Evolutionary conservation across 2,113 vertebrate genomes (phyloP), one percentile per base, ranked within the genome.

Genomic region (Nothoprocta perdicaria): DNA sequence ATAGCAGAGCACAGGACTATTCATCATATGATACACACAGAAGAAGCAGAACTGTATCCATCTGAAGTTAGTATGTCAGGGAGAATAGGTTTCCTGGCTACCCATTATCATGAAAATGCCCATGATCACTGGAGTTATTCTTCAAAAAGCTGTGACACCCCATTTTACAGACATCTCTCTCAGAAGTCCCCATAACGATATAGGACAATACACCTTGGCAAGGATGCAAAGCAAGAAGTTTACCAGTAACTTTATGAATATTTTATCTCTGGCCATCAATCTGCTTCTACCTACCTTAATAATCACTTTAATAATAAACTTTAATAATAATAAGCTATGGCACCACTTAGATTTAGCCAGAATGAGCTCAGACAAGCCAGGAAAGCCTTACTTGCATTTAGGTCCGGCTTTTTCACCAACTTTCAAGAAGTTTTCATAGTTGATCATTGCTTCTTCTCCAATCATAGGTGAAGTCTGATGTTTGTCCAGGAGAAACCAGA

Each of bases 401-500:
- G 97, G 93, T 92, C 99, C 99, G 57, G 99, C 98, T 96, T 98
- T 98, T 92, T 99, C 98, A 80, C 98, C 98, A 89, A 99, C 99
- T 95, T 99, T 98, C 96, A 99, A 96, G 96, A 98, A 99, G 78
- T 98, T 98, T 93, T 99, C 98, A 82, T 99, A 99, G 97, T 98
- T 99, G 92, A 99, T 99, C 99, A 99, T 99, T 83, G 99, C 99
- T 97, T 99, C 99, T 63, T 99, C 99, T 55, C 99, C 98, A 85
- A 96, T 97, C 96, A 98, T 95, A n/a, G 99, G 99, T 83, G 98
- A 98, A 23, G 99, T 99, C 96, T 99, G 99, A 90, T 99, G 98
- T 94, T 99, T 99, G 94, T 99, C 99, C 41, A 99, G 97, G 60
- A 99, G 98, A 97, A 99, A 99, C 99, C 99, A 99, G 2, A 99